Evolutionary conservation across 37 sponge, comb jelly and placozoan species (phyloP).

Genomic region (Aphrocallistes beatrix): DNA sequence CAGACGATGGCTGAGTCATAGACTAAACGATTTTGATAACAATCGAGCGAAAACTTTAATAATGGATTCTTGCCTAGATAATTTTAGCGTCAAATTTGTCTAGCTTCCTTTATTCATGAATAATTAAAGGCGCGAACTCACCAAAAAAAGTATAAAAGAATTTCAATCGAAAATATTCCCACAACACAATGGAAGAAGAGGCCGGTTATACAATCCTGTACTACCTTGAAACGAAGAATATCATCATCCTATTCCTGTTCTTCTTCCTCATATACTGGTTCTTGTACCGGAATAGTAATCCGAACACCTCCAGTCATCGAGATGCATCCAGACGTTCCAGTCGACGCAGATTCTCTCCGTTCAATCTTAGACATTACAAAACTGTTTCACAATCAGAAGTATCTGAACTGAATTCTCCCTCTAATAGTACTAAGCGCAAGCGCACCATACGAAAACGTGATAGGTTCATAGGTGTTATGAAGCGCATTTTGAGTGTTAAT

Average conservation of each 20-base stretch:
- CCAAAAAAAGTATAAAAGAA: too few relatives aligned
- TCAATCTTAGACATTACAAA: not conserved
- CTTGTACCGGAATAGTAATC: not conserved
- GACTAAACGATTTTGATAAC: too few relatives aligned
- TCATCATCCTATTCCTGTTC: not conserved
- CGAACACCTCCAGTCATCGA: too few relatives aligned
- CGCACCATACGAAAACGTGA: not conserved
- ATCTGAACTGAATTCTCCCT: not conserved
- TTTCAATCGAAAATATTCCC: not conserved
- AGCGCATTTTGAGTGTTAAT: not conserved
- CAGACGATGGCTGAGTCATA: too few relatives aligned
- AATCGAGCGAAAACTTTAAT: too few relatives aligned
- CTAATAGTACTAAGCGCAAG: not conserved
- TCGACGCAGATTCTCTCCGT: not conserved
- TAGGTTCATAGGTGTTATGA: constrained; percentile 11
- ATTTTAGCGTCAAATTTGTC: too few relatives aligned
- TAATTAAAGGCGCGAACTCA: too few relatives aligned
- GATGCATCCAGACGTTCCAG: not conserved
- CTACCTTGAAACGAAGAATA: constrained; percentile 15
- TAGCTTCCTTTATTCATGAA: too few relatives aligned
- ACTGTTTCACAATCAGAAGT: not conserved
- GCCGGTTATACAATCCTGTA: not conserved
- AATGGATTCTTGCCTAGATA: too few relatives aligned
- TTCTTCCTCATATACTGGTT: constrained; percentile 16
- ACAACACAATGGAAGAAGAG: not conserved